Evolutionary conservation across 2,113 vertebrate genomes (phyloP), one percentile per base, ranked within the genome.

Genomic region (Lepisosteus osseus): DNA sequence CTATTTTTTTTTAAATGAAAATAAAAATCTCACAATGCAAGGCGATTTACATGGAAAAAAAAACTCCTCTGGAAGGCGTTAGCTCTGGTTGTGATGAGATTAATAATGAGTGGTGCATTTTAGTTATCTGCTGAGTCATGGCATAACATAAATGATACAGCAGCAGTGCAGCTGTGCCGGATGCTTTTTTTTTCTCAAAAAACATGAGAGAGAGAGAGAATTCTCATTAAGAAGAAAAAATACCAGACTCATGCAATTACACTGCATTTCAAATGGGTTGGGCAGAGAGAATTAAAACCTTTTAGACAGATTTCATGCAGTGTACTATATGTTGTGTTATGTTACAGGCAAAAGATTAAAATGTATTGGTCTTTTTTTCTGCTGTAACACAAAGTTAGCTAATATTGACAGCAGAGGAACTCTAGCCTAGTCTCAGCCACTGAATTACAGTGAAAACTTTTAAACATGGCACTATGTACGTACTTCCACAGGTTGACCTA

Each of bases 91-190:
- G 69, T 64, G 72, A 76, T 74, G 68, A 71, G 79, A 82, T 86
- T 79, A 75, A 81, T 84, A 80, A 81, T 82, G 78, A 86, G 81
- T 72, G 67, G 69, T 74, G 73, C 77, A 70, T 78, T 84, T n/a
- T 80, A 71, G 66, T 68, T 78, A 88, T 84, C 75, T 80, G 85
- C 86, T 85, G 83, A 88, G 78, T 86, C 82, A 75, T 12, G 44
- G 56, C 74, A 82, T 56, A 59, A 61, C 45, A 15, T 68, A 15
- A 43, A 40, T 64, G 69, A 65, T 57, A 45, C 51, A 65, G 57
- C 64, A 62, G 73, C 71, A 54, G 57, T 42, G 67, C 13, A 43
- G 64, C 68, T 15, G 68, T 6, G 8, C 54, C 11, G 15, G 11
- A 1, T 29, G 54, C 0, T 45, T 69, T 73, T 44, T 45, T 42